These are phyloP conservation scores for Tor tambroides DNA, from an alignment of 2,113 vertebrate species.

Conservation along the genomic window DNA sequence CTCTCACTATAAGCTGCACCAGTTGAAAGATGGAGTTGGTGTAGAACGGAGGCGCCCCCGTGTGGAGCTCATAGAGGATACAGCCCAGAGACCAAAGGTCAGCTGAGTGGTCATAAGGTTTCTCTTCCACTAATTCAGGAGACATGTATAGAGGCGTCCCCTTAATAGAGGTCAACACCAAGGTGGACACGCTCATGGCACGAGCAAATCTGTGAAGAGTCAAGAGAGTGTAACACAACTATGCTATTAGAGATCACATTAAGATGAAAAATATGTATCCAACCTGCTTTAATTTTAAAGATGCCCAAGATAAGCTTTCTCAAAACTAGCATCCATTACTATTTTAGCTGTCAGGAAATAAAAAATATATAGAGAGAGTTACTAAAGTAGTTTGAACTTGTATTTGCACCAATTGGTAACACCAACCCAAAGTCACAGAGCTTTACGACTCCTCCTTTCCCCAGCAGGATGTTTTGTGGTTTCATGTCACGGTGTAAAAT, in stretches of 20 bases:
- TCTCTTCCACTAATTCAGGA: slow-evolving; percentile 93
- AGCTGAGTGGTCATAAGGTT: slow-evolving; percentile 91
- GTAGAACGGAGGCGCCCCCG: slow-evolving; percentile 93
- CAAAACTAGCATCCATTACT: not conserved
- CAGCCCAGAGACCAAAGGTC: slow-evolving; percentile 97
- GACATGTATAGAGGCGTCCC: slow-evolving; percentile 98
- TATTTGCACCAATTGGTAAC: slow-evolving; percentile 2
- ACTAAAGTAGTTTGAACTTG: slow-evolving; percentile 3
- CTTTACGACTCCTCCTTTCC: slow-evolving; percentile 89
- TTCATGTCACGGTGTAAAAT: slow-evolving; percentile 98
- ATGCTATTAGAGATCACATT: not conserved
- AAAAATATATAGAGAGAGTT: not conserved
- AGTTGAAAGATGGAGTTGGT: slow-evolving; percentile 94
- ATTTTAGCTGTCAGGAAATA: not conserved
- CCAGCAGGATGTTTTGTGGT: slow-evolving; percentile 94
- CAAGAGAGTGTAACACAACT: not conserved
- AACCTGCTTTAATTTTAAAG: not conserved
- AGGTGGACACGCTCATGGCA: slow-evolving; percentile 92
- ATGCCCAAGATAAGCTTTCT: not conserved
- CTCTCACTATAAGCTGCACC: slow-evolving; percentile 88
- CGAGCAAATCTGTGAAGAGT: slow-evolving; percentile 86
- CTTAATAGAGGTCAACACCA: slow-evolving; percentile 96
- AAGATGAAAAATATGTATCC: no score
- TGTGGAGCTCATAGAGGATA: slow-evolving; percentile 94
- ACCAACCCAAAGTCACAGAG: slow-evolving; percentile 96